Base-by-base conservation (phyloP, 1,140 invertebrate species). In the Sarcophaga bullata region DNA sequence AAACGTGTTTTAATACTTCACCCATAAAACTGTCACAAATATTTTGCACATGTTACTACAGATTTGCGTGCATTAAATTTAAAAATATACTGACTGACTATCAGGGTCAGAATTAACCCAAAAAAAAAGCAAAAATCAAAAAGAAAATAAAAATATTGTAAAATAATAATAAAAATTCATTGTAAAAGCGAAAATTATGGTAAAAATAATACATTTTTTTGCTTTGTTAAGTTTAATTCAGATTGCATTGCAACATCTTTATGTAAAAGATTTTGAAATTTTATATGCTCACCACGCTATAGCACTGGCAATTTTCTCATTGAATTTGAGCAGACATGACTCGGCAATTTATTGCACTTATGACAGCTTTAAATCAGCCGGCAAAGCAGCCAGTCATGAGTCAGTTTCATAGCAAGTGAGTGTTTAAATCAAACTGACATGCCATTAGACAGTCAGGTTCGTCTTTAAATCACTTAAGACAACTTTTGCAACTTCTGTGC, bases 241-340 rank as follows among this genome's bases (percentile, higher is more conserved):
- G 13, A 68, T 68, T 68, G 62, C 62, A 68, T 19, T 19, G 19
- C n/a, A 13, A 58, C 6, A 19, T 8, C 2, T 7, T 68, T 68
- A 1, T 68, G 1, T 68, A 8, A 19, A 9, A 2, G 19, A 19
- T 68, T 68, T 68, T 19, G 8, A 25, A 68, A 9, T 19, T 52
- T 68, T 68, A 68, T 68, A 68, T 68, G 17, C 62, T 10, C 62
- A 68, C 62, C 62, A 68, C 62, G 25, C 25, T 37, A 68, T 68
- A 19, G 19, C 62, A 19, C 58, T 68, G 58, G 8, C 58, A 17
- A 68, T 68, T 37, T 37, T 68, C 62, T 68, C 62, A 68, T 68
- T 68, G 62, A 68, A 68, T 68, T 58, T 68, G 62, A 68, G 8
- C n/a, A 68, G n/a, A 68, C 62, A 68, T 68, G 62, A 68, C 19